Conservation (phyloP, 2,888 invertebrate species). For the Shargacucullia verbasci region DNA sequence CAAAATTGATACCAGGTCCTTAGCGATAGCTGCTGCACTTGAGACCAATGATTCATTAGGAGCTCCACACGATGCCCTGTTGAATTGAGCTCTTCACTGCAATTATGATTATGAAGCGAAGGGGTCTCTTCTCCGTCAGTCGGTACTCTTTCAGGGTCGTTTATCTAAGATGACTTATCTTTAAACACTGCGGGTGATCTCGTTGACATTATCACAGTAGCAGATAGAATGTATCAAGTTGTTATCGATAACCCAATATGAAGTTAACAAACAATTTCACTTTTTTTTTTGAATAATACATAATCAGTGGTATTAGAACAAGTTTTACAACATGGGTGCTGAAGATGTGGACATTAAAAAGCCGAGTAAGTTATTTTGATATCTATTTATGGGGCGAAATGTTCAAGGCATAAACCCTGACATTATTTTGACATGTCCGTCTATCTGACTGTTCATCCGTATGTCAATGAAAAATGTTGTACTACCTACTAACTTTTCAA, state of each 20-base stretch:
- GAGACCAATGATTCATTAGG: too few relatives aligned
- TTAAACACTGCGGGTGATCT: conserved; percentile 14
- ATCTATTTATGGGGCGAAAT: too few relatives aligned
- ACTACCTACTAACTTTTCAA: too few relatives aligned
- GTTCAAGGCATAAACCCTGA: too few relatives aligned
- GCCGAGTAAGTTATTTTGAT: conserved; percentile 46
- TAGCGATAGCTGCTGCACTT: too few relatives aligned
- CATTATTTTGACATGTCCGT: too few relatives aligned
- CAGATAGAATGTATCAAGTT: conserved; percentile 19
- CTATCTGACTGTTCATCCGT: too few relatives aligned
- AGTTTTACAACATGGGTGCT: conserved; percentile 52
- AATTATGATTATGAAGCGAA: too few relatives aligned
- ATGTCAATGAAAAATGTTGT: too few relatives aligned
- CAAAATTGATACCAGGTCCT: too few relatives aligned
- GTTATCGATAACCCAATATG: conserved; percentile 12
- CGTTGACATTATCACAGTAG: conserved; percentile 28
- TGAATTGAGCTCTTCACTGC: too few relatives aligned
- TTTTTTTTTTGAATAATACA: conserved; percentile 11
- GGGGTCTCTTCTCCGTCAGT: neutral
- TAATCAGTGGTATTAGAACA: conserved; percentile 11
- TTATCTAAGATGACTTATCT: conserved; percentile 21
- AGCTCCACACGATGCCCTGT: too few relatives aligned
- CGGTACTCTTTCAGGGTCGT: conserved; percentile 20
- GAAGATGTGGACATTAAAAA: conserved; percentile 35
- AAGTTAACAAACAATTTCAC: conserved; percentile 6